These are phyloP conservation scores for Bathynomus jamesi DNA, from an alignment of 1,140 invertebrate species.

Conservation along the genomic window DNA sequence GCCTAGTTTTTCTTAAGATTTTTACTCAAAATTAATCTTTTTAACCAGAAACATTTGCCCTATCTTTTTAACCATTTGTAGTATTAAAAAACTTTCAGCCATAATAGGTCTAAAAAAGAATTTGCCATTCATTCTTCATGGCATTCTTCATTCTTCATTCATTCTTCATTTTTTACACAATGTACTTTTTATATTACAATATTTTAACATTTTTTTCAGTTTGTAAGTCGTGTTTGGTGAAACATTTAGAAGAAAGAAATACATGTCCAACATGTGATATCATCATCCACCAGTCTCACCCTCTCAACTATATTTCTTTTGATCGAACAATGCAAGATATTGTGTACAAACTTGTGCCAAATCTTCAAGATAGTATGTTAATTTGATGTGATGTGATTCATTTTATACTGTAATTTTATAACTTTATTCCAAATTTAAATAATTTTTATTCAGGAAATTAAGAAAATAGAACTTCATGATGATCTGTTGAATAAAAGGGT, in stretches of 20 bases:
- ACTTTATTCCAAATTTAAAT: too few relatives aligned
- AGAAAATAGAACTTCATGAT: not conserved
- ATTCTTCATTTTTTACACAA: not conserved
- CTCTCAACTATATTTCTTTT: constrained; percentile 91
- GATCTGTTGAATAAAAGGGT: not conserved
- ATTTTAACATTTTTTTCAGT: constrained; percentile 54
- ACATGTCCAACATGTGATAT: constrained; percentile 94
- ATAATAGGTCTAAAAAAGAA: not conserved
- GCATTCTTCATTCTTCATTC: too few relatives aligned
- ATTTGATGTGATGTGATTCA: not conserved
- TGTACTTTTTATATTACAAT: not conserved
- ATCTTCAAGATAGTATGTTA: constrained; percentile 66
- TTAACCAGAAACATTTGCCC: too few relatives aligned
- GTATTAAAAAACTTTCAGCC: not conserved
- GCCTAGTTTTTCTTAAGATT: too few relatives aligned
- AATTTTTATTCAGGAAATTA: not conserved
- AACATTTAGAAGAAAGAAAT: constrained; percentile 93
- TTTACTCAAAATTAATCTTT: too few relatives aligned
- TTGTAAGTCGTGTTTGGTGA: constrained; percentile 95
- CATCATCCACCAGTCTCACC: constrained; percentile 95
- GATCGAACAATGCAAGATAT: constrained; percentile 98
- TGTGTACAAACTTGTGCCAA: constrained; percentile 91
- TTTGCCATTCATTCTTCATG: too few relatives aligned
- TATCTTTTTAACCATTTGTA: not conserved
- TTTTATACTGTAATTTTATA: not conserved